Conservation (phyloP, 2,113 vertebrate genomes). For the Eulemur rufifrons region DNA sequence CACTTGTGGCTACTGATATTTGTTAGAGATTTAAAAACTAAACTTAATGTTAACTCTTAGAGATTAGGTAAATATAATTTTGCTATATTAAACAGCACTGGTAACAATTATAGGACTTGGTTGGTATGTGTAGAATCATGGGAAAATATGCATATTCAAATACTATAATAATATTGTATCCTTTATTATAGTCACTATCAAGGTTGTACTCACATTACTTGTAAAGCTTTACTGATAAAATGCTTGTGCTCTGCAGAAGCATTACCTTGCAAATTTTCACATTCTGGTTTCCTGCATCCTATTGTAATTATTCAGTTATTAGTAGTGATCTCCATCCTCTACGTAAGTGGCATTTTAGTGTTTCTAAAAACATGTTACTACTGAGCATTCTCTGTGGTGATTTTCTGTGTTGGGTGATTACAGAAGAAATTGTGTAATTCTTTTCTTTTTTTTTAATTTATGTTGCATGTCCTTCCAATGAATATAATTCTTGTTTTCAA, state of each 20-base stretch:
- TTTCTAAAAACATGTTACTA: conserved; percentile 32
- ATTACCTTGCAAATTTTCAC: not conserved
- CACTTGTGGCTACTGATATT: not conserved
- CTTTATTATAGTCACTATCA: not conserved
- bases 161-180: not conserved
- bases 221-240: not conserved
- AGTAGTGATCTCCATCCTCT: not conserved
- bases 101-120: not conserved
- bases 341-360: not conserved
- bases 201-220: not conserved
- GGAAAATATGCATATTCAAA: not conserved
- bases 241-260: not conserved
- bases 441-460: not conserved
- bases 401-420: conserved; percentile 44
- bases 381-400: conserved; percentile 12
- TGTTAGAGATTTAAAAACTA: conserved; percentile 42
- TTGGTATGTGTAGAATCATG: not conserved
- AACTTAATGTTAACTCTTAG: conserved; percentile 16
- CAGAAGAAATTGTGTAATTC: conserved; percentile 49
- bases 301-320: not conserved
- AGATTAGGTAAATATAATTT: not conserved
- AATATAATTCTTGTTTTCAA: conserved; percentile 45
- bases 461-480: no score
- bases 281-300: not conserved
- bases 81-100: not conserved